phyloP scores from a whole-genome alignment of 2,888 invertebrate genomes.

The Lomographa bimaculata region DNA sequence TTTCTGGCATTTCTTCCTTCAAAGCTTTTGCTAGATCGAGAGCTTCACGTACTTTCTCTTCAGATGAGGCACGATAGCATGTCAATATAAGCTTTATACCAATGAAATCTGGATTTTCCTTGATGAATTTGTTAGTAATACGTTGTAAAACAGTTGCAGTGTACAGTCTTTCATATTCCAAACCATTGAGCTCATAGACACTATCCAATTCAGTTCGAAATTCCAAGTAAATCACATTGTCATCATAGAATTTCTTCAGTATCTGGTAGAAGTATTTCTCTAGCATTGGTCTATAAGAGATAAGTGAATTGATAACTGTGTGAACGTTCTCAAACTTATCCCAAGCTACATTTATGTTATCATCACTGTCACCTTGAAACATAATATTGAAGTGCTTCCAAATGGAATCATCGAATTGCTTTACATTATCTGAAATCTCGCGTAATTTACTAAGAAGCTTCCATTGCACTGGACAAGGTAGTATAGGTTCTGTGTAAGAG shows the following conservation, averaged over 20 bases:
- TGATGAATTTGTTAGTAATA: slow-evolving; percentile 82
- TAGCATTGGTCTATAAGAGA: slow-evolving; percentile 85
- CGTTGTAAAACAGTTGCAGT: slow-evolving; percentile 81
- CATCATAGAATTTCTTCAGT: slow-evolving; percentile 85
- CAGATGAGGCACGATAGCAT: slow-evolving; percentile 42
- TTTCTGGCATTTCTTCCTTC: slow-evolving; percentile 83
- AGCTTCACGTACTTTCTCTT: slow-evolving; percentile 64
- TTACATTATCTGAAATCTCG: slow-evolving; percentile 63
- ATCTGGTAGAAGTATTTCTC: slow-evolving; percentile 85
- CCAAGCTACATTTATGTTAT: slow-evolving; percentile 85
- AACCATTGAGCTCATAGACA: slow-evolving; percentile 86
- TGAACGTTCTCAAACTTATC: slow-evolving; percentile 81
- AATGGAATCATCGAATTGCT: slow-evolving; percentile 78
- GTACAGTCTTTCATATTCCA: slow-evolving; percentile 73
- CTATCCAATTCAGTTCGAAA: slow-evolving; percentile 83
- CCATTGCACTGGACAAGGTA: slow-evolving; percentile 73
- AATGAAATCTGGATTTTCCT: slow-evolving; percentile 85
- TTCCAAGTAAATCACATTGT: slow-evolving; percentile 89
- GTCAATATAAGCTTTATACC: slow-evolving; percentile 87
- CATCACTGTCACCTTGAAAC: slow-evolving; percentile 56
- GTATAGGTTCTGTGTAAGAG: slow-evolving; percentile 50
- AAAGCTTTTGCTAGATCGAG: slow-evolving; percentile 61
- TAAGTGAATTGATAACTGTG: slow-evolving; percentile 72
- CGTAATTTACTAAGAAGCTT: slow-evolving; percentile 72
- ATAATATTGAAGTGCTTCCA: slow-evolving; percentile 80